Percentiles rank a stretch among this genome's conserved stretches.
These are phyloP conservation scores for Lepidurus apus DNA, from an alignment of 1,140 invertebrate species.

Conservation along the genomic window DNA sequence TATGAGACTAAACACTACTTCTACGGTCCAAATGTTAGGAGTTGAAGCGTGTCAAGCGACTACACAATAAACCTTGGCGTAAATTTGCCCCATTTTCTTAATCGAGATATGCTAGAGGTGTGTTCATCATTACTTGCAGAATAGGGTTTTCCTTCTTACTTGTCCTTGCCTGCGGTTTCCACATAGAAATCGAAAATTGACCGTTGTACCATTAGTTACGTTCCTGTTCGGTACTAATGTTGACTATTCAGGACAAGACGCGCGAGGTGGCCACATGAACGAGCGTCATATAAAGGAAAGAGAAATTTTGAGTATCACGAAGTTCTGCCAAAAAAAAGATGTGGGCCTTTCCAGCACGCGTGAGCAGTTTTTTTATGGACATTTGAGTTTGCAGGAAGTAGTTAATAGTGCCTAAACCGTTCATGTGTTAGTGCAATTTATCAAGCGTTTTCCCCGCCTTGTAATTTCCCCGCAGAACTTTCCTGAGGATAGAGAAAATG, in stretches of 20 bases:
- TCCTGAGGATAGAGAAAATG: background rate
- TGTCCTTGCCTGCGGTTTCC: background rate
- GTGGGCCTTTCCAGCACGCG: background rate
- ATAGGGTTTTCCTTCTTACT: background rate
- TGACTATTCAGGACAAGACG: background rate
- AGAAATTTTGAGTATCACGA: background rate
- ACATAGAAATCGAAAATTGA: constrained; percentile 10
- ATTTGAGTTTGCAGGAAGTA: background rate
- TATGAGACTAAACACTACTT: too few species aligned
- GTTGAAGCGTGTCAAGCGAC: too few species aligned
- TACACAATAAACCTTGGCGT: background rate
- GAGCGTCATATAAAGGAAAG: background rate
- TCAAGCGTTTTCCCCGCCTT: background rate
- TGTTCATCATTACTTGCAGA: background rate
- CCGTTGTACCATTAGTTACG: background rate
- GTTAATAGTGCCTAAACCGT: background rate
- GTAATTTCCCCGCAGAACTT: background rate
- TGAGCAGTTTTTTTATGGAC: background rate
- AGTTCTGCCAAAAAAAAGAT: background rate
- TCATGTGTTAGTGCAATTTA: background rate
- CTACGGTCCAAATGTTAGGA: too few species aligned
- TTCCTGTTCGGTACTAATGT: background rate
- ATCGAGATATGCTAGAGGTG: background rate
- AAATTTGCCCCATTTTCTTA: background rate
- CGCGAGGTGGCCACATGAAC: background rate